Evolutionary conservation across 2,888 invertebrate genomes (phyloP).

Genomic region (Nomada hirtipes): DNA sequence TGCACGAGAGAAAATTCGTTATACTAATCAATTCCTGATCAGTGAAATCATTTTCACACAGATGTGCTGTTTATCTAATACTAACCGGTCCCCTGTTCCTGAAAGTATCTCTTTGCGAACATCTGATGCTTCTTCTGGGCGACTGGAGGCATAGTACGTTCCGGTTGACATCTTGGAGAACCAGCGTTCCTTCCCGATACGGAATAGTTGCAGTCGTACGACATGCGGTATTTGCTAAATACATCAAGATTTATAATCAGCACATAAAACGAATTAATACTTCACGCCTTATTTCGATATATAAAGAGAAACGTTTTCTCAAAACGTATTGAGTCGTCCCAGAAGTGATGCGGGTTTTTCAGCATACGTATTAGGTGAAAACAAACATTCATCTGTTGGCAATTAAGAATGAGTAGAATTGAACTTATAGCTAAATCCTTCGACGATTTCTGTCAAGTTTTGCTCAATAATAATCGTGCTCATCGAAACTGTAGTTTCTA

Average conservation of each 20-base stretch:
- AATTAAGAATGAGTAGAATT: too few species aligned
- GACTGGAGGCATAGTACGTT: slow-evolving; percentile 87
- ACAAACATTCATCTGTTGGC: too few species aligned
- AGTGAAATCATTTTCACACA: too few species aligned
- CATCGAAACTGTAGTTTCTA: too few species aligned
- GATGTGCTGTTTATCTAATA: neutral
- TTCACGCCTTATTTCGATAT: neutral
- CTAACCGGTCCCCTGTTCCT: slow-evolving; percentile 85
- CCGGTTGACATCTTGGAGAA: slow-evolving; percentile 84
- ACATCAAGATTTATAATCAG: slow-evolving; percentile 18
- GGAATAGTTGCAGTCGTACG: slow-evolving; percentile 90
- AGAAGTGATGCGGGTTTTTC: too few species aligned
- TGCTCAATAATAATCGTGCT: too few species aligned
- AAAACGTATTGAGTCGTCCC: neutral
- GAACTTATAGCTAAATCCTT: too few species aligned
- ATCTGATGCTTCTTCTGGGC: slow-evolving; percentile 97
- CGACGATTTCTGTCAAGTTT: too few species aligned
- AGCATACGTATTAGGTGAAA: too few species aligned
- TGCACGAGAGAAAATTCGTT: neutral
- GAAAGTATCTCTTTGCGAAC: slow-evolving; percentile 95
- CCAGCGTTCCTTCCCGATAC: slow-evolving; percentile 81
- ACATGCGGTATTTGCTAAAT: slow-evolving; percentile 88
- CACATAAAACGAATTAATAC: neutral
- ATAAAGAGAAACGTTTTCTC: neutral
- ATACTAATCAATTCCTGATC: too few species aligned